Conservation (phyloP, 1,140 invertebrate genomes). For the Platyscapa corneri region DNA sequence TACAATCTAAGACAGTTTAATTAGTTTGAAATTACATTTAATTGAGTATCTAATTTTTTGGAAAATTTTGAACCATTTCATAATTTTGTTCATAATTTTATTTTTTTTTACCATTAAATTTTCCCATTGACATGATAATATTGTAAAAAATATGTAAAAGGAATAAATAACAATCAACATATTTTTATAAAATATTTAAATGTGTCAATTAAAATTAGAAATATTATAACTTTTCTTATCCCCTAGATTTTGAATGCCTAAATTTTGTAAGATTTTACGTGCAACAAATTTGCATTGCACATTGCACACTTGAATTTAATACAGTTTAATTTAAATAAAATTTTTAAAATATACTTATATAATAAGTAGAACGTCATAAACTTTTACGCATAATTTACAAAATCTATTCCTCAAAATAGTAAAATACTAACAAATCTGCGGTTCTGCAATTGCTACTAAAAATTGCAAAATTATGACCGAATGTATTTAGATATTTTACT, state of each 20-base stretch:
- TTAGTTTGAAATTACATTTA: slow-evolving; percentile 4
- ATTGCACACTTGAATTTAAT: background rate
- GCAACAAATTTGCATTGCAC: background rate
- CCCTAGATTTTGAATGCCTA: background rate
- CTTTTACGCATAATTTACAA: background rate
- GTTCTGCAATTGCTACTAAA: too few species aligned
- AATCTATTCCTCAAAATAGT: too few species aligned
- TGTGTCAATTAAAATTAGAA: too few species aligned
- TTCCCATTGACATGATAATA: too few species aligned
- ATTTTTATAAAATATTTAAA: too few species aligned
- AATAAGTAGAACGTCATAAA: background rate
- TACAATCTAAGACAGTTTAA: background rate
- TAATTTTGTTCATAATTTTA: background rate
- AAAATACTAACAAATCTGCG: too few species aligned
- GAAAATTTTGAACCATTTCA: background rate
- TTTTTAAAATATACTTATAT: background rate
- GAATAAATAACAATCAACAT: too few species aligned
- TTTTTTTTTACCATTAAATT: too few species aligned
- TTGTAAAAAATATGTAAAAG: too few species aligned
- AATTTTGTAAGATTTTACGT: background rate
- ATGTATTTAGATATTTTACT: too few species aligned
- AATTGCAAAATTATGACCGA: too few species aligned
- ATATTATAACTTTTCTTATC: background rate
- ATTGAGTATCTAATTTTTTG: background rate
- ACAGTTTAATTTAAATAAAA: background rate